Conservation (phyloP, 2,113 vertebrate species). For the Carassius gibelio region DNA sequence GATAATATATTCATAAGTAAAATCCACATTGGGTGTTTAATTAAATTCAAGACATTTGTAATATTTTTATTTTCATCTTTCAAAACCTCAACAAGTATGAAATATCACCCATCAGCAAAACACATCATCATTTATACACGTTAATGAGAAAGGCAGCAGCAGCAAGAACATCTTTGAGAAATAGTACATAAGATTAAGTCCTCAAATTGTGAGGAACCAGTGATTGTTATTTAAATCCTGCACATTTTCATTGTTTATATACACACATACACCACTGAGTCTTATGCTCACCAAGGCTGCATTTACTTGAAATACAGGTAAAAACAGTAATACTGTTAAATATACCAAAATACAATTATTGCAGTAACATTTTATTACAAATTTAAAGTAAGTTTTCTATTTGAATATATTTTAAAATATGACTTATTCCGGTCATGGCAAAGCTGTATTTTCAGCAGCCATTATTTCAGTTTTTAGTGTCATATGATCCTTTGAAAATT, state of each 20-base stretch:
- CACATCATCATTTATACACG: background rate
- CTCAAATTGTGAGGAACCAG: background rate
- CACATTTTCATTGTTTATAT: background rate
- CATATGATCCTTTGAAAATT: too few species aligned
- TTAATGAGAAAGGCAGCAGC: background rate
- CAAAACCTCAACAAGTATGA: background rate
- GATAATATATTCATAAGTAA: background rate
- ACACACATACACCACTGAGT: background rate
- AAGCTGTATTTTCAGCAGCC: too few species aligned
- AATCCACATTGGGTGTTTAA: background rate
- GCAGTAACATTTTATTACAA: too few species aligned
- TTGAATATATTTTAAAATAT: too few species aligned
- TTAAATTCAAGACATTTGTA: constrained; percentile 12
- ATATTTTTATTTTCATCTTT: constrained; percentile 4
- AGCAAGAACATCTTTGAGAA: background rate
- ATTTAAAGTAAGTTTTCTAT: too few species aligned
- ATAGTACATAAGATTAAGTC: background rate
- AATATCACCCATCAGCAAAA: background rate
- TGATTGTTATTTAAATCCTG: background rate
- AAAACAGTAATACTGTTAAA: too few species aligned
- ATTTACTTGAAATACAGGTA: too few species aligned
- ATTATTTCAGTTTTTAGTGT: too few species aligned
- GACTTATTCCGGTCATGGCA: too few species aligned
- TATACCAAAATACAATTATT: too few species aligned
- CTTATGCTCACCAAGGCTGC: too few species aligned